Evolutionary conservation across 2,113 vertebrate genomes (phyloP), one percentile per base, ranked within the genome.

Genomic region (Chitala chitala): DNA sequence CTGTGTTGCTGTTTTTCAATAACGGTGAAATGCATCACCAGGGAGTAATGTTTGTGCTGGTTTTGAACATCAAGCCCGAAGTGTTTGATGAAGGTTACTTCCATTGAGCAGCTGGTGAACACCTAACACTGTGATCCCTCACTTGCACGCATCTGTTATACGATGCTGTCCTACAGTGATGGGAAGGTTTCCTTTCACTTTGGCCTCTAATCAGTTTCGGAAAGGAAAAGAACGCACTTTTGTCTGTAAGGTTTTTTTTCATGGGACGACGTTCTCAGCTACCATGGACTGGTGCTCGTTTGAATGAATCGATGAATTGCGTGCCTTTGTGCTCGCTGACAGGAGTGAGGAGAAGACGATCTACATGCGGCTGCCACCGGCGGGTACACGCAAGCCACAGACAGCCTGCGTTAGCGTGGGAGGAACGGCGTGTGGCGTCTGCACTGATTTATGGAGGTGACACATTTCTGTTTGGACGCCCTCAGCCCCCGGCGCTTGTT

Each of bases 121-220:
- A 8, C 48, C 48, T 51, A n/a, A n/a, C n/a, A n/a, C n/a, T n/a
- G n/a, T n/a, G n/a, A n/a, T n/a, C n/a, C n/a, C n/a, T n/a, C n/a
- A n/a, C n/a, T n/a, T 85, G 83, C 75, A 81, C 84, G 72, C 82
- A 78, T 77, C 77, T 73, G 63, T 75, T 83, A 84, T 80, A 81
- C 82, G 79, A 77, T 69, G 68, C 71, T 29, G n/a, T 12, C 58
- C 33, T 24, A 26, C 17, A 5, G 5, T 22, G 20, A 24, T 38
- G 22, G n/a, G 63, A 15, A 10, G 12, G 7, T 20, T n/a, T 38
- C 56, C 59, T 64, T 6, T 40, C n/a, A n/a, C n/a, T n/a, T n/a
- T n/a, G n/a, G n/a, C n/a, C n/a, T n/a, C n/a, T n/a, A n/a, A n/a
- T n/a, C n/a, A n/a, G n/a, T n/a, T n/a, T n/a, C n/a, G n/a, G n/a